Percentiles rank a stretch among this genome's conserved stretches.
Evolutionary conservation across 2,888 invertebrate species (phyloP).

Genomic region (Orthosia gracilis): DNA sequence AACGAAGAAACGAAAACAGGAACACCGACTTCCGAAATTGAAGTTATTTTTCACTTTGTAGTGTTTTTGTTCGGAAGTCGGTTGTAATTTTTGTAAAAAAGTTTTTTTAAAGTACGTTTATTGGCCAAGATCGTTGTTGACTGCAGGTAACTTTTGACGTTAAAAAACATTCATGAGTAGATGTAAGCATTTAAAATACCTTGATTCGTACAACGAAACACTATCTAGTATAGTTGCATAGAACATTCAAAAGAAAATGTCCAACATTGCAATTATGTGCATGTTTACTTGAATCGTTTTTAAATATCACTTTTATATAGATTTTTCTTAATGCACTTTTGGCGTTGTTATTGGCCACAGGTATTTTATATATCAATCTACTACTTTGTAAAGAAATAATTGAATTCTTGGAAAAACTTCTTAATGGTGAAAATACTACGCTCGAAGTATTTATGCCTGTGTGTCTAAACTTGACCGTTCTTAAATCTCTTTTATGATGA

Average conservation of each 20-base stretch:
- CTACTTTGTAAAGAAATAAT: not conserved
- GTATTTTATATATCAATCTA: not conserved
- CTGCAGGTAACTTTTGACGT: not conserved
- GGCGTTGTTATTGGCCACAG: too few relatives aligned
- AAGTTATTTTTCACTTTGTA: too few relatives aligned
- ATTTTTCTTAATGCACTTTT: too few relatives aligned
- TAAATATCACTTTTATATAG: not conserved
- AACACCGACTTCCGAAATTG: too few relatives aligned
- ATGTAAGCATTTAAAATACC: not conserved
- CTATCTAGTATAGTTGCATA: not conserved
- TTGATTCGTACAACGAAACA: not conserved
- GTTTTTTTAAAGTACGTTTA: constrained; percentile 1
- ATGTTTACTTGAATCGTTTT: not conserved
- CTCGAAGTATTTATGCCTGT: not conserved
- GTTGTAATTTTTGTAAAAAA: too few relatives aligned
- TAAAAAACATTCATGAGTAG: not conserved
- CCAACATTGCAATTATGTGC: not conserved
- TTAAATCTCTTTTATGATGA: constrained; percentile 8
- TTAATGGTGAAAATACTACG: not conserved
- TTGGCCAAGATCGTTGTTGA: not conserved
- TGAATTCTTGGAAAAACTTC: too few relatives aligned
- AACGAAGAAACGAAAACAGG: too few relatives aligned
- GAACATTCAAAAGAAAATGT: not conserved
- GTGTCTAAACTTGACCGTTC: constrained; percentile 1
- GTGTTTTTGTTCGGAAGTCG: too few relatives aligned